These are phyloP conservation scores for Burhinus bistriatus DNA, from an alignment of 2,113 vertebrate genomes.

Conservation along the genomic window DNA sequence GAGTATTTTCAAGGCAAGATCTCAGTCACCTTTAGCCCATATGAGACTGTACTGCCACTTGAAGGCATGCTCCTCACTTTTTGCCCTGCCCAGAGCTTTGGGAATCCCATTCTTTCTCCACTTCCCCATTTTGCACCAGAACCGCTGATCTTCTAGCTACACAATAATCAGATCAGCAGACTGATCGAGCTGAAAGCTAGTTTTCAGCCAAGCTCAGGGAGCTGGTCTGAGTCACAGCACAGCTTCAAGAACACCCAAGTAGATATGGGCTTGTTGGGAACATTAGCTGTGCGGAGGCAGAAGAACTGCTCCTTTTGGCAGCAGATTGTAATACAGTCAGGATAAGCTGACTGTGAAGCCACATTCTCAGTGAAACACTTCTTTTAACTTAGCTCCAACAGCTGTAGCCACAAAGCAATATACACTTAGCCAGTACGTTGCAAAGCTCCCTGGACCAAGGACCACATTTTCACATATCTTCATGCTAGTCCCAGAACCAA, in stretches of 20 bases:
- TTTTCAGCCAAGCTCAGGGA: not conserved
- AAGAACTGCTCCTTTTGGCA: not conserved
- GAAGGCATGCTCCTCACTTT: not conserved
- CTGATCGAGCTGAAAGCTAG: not conserved
- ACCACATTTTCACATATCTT: not conserved
- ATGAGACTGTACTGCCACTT: too few species aligned
- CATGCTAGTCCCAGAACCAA: not conserved
- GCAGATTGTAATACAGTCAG: not conserved
- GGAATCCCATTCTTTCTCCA: rapidly evolving
- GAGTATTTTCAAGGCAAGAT: not conserved
- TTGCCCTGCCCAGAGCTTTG: not conserved
- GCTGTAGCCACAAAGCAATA: not conserved
- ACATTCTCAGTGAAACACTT: not conserved
- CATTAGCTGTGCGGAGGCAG: not conserved
- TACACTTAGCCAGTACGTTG: not conserved
- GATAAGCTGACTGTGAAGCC: not conserved
- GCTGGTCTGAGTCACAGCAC: not conserved
- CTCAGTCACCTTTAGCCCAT: not conserved
- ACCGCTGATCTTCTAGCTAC: not conserved
- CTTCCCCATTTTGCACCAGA: not conserved
- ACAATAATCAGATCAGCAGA: not conserved
- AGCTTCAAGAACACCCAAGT: not conserved
- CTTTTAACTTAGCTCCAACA: not conserved
- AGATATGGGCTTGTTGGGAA: not conserved
- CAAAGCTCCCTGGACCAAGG: not conserved